Evolutionary conservation across 2,888 invertebrate species (phyloP), one percentile per base, ranked within the genome.

Genomic region (Chouioia cunea): DNA sequence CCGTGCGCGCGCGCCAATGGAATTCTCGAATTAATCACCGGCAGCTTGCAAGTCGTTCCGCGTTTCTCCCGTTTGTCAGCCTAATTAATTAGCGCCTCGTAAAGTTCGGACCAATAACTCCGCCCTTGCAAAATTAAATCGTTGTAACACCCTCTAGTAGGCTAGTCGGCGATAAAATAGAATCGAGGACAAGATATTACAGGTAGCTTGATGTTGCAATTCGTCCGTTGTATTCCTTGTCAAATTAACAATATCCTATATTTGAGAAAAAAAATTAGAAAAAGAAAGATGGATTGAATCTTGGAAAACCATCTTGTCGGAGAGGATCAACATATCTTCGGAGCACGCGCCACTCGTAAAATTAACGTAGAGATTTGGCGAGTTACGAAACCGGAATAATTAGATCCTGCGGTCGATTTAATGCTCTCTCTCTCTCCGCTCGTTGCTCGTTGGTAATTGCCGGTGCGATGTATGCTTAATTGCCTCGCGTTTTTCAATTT

Each of bases 71-170:
- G 77, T 79, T 81, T 77, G 79, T 79, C 79, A 77, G 78, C 71
- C 77, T 78, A 79, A 80, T 81, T 81, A 80, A 81, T 81, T 80
- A 81, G 78, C 76, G 73, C 75, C 74, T 76, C 78, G 76, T 77
- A 79, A 78, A 80, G 76, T 81, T 79, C 75, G 75, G 74, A 57
- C 68, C 70, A 54, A 73, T 72, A 74, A 71, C 68, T 70, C 68
- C 46, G 47, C 46, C 52, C 36, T 52, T n/a, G 48, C 65, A 16
- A 69, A 65, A 69, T 73, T 71, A 59, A 67, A 64, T 44, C 54
- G 44, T n/a, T n/a, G n/a, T n/a, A n/a, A n/a, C n/a, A n/a, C n/a
- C n/a, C n/a, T n/a, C n/a, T n/a, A n/a, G n/a, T 56, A 44, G 36
- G 36, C 36, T 36, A 12, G 10, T 36, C 36, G 36, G 6, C 36